A percentile compares a stretch with the other conserved stretches of the same genome.
phyloP scores from a whole-genome alignment of 2,797 vertebrate genomes.

The Anabas testudineus region DNA sequence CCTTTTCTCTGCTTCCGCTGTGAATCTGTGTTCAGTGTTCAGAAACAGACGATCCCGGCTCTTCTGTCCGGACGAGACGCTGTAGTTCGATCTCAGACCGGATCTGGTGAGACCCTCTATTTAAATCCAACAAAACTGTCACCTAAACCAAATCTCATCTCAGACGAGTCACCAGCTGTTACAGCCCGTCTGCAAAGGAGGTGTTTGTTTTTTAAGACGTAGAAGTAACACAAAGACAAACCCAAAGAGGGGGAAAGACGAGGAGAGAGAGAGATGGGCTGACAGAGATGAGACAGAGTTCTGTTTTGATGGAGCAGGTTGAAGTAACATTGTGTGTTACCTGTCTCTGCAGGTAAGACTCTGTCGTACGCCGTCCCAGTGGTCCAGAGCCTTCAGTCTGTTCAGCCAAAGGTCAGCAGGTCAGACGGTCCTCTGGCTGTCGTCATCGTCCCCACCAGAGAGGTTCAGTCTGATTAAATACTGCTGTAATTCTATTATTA shows the following conservation, averaged over 20 bases:
- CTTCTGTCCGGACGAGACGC: slow-evolving; percentile 91
- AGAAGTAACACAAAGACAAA: too few relatives aligned
- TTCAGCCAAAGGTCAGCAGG: slow-evolving; percentile 90
- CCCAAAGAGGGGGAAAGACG: too few relatives aligned
- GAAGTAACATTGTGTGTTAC: not conserved
- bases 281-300: too few relatives aligned
- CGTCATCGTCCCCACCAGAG: slow-evolving; percentile 90
- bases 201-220: too few relatives aligned
- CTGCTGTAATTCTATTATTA: not conserved
- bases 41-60: slow-evolving; percentile 90
- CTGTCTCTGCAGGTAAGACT: slow-evolving; percentile 89
- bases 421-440: slow-evolving; percentile 92
- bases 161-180: too few relatives aligned
- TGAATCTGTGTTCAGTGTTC: slow-evolving; percentile 82
- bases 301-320: too few relatives aligned
- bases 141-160: too few relatives aligned
- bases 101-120: slow-evolving; percentile 87
- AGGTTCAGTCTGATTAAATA: slow-evolving; percentile 71
- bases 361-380: slow-evolving; percentile 93
- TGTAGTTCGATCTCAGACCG: slow-evolving; percentile 93
- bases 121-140: too few relatives aligned
- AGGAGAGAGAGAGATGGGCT: too few relatives aligned
- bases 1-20: not conserved
- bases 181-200: too few relatives aligned
- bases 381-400: slow-evolving; percentile 90